Base-by-base conservation (phyloP, 1,140 invertebrate genomes). In the Trichonephila clavipes region DNA sequence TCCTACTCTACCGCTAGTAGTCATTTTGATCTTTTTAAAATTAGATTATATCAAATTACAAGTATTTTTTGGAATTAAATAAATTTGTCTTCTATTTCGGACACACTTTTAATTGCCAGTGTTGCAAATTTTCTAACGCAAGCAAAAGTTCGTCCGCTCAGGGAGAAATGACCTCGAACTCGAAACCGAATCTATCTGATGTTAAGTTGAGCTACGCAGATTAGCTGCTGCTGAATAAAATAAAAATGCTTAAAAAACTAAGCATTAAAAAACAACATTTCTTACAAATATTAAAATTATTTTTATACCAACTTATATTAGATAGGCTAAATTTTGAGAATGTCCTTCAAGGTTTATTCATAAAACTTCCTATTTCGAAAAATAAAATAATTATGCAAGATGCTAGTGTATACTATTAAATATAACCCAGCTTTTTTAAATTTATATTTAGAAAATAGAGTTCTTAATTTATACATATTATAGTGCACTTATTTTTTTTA, bases 1-100 rank as follows among this genome's bases (percentile, higher is more conserved):
- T 10, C 94, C 94, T 16, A 94, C 90, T 81, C 58, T 62, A 62
- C 94, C 94, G 16, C 59, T 94, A n/a, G 66, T 8, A 51, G 62
- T 81, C 92, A 93, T 93, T 62, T 82, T 88, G 24, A 83, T 16
- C 58, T 24, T 8, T 51, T 83, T 40, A 82, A 81, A 88, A 34
- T 28, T 58, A 58, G 66, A 69, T 28, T 28, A 69, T 69, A 14
- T 12, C n/a, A 69, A 69, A 69, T 24, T 24, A 28, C n/a, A 69
- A 28, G 24, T 69, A 69, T 69, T 69, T 8, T 14, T 3, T 69
- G 21, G 24, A 69, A 10, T 0, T 8, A 69, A 19, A 24, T 69
- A 10, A 66, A 24, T 69, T 24, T 24, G 7, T 14, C 51, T 51
- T 4, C 10, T 69, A 21, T 21, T 24, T 24, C 14, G 10, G 10